These are phyloP conservation scores for Cepaea hortensis DNA, from an alignment of 2,888 invertebrate species.

Conservation along the genomic window DNA sequence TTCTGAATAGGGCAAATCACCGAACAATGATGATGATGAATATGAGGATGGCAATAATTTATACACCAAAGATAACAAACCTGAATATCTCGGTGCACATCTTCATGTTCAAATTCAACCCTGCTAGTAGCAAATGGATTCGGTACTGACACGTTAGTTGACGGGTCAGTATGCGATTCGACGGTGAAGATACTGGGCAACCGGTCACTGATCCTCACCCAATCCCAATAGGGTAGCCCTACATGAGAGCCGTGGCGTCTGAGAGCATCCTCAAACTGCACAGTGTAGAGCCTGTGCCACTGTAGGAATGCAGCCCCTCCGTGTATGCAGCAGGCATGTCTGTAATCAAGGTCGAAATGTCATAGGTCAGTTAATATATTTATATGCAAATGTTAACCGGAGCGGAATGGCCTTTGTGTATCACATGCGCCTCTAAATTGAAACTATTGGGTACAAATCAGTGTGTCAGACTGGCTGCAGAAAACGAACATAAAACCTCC, in stretches of 20 bases:
- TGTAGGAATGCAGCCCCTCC: slow-evolving; percentile 58
- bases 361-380: no score
- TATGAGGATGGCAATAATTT: no score
- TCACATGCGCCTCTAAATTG: no score
- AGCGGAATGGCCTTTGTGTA: no score
- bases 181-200: slow-evolving; percentile 47
- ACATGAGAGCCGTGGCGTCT: slow-evolving; percentile 53
- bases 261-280: slow-evolving; percentile 57
- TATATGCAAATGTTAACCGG: no score
- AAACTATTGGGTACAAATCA: no score
- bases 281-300: slow-evolving; percentile 58
- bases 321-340: slow-evolving; percentile 55
- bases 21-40: no score
- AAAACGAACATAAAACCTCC: no score
- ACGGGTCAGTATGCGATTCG: slow-evolving; percentile 46
- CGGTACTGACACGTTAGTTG: slow-evolving; percentile 10
- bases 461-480: no score
- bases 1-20: no score
- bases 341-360: neutral
- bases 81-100: slow-evolving; percentile 50
- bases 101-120: slow-evolving; percentile 49
- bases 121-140: slow-evolving; percentile 53
- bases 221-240: slow-evolving; percentile 58
- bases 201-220: slow-evolving; percentile 39
- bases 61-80: neutral